phyloP scores from a whole-genome alignment of 2,797 vertebrate species.

The Brotula barbata region DNA sequence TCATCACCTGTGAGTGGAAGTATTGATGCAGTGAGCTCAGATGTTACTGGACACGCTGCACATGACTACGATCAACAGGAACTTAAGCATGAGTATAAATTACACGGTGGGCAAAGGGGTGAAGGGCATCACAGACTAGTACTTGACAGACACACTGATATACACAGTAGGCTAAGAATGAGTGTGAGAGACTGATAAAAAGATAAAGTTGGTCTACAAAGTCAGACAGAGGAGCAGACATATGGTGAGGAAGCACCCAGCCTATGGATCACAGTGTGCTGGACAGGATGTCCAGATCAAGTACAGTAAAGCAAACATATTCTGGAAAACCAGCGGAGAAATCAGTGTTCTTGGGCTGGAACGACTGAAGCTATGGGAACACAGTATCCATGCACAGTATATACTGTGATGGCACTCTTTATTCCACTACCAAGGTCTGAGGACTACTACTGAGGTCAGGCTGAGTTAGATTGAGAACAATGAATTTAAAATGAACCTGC shows the following conservation, averaged over 20 bases:
- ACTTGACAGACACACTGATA: slow-evolving; percentile 20
- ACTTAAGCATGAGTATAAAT: slow-evolving; percentile 48
- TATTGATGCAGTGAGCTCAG: slow-evolving; percentile 52
- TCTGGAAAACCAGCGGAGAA: slow-evolving; percentile 57
- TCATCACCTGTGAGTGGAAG: slow-evolving; percentile 64
- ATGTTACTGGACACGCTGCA: slow-evolving; percentile 56
- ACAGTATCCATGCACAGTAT: slow-evolving; percentile 42
- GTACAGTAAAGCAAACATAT: slow-evolving; percentile 72
- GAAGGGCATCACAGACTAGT: slow-evolving; percentile 13
- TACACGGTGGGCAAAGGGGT: slow-evolving; percentile 9
- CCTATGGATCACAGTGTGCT: slow-evolving; percentile 49
- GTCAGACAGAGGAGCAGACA: slow-evolving; percentile 49
- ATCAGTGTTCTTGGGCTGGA: slow-evolving; percentile 61
- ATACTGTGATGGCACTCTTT: slow-evolving; percentile 33
- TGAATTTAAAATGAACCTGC: too few relatives aligned
- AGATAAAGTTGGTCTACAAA: slow-evolving; percentile 39
- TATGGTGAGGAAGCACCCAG: slow-evolving; percentile 43
- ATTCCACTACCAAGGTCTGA: slow-evolving; percentile 35
- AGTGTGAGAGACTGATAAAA: slow-evolving; percentile 34
- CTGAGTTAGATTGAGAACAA: too few relatives aligned
- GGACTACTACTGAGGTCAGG: too few relatives aligned
- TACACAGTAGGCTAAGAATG: slow-evolving; percentile 17
- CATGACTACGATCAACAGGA: slow-evolving; percentile 47
- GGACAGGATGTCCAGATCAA: slow-evolving; percentile 65
- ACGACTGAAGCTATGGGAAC: slow-evolving; percentile 51